A percentile compares a stretch with the other conserved stretches of the same genome.
These are phyloP conservation scores for Holothuria scabra DNA, from an alignment of 53 echinoderm and acorn worm genomes.

Conservation along the genomic window DNA sequence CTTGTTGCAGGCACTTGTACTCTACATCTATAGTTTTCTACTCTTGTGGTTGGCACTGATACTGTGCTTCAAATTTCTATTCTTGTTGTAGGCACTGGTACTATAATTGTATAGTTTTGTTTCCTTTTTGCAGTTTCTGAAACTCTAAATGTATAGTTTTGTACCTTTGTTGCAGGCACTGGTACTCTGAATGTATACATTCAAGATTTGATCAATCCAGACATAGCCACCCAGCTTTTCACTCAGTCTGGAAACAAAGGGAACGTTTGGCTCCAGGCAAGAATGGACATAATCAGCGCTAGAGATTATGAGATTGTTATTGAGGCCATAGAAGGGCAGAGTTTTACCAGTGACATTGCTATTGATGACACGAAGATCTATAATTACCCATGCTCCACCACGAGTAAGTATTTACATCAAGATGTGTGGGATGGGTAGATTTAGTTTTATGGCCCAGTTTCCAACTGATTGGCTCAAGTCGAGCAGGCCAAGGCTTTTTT, in stretches of 20 bases:
- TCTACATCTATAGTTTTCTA: too few species aligned
- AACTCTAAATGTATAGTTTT: too few species aligned
- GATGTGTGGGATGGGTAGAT: not conserved
- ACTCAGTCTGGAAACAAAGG: slow-evolving; percentile 60
- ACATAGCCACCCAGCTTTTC: slow-evolving; percentile 48
- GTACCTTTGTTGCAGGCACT: slow-evolving; percentile 36
- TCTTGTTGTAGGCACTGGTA: too few species aligned
- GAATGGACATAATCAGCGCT: slow-evolving; percentile 43
- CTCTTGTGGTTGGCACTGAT: too few species aligned
- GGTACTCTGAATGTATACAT: slow-evolving; percentile 48
- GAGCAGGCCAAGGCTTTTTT: too few species aligned
- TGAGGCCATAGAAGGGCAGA: slow-evolving; percentile 43
- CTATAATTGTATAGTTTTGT: too few species aligned
- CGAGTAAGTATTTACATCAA: slow-evolving; percentile 27
- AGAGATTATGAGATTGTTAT: slow-evolving; percentile 36
- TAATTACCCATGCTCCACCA: slow-evolving; percentile 3
- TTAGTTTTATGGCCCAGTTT: too few species aligned
- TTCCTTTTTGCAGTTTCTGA: too few species aligned
- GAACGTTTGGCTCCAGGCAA: slow-evolving; percentile 67
- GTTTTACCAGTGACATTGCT: slow-evolving; percentile 67
- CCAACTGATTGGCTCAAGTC: too few species aligned
- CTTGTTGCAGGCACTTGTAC: too few species aligned
- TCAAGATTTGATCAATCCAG: not conserved
- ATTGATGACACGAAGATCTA: slow-evolving; percentile 70
- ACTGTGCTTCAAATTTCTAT: too few species aligned